phyloP scores from a whole-genome alignment of 2,113 vertebrate species.

The Hydrochoerus hydrochaeris region DNA sequence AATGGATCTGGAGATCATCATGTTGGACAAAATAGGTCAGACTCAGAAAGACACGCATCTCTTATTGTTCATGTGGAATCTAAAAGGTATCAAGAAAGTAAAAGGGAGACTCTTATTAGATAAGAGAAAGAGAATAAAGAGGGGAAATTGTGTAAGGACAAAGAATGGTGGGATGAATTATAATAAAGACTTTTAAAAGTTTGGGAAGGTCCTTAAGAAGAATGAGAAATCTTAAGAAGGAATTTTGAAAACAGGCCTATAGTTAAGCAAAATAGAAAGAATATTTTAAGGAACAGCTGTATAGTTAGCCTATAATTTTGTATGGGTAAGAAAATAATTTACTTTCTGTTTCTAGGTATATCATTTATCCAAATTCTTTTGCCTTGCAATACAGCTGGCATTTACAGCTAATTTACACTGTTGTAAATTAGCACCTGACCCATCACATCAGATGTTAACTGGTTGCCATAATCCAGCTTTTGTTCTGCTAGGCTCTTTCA shows the following conservation, averaged over 20 bases:
- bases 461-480: neutral
- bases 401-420: too few relatives aligned
- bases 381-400: neutral
- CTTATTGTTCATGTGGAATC: neutral
- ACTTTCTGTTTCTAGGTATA: neutral
- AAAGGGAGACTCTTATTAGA: neutral
- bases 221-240: constrained; percentile 1
- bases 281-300: neutral
- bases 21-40: neutral
- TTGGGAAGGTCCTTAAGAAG: neutral
- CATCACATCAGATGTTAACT: neutral
- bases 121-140: neutral
- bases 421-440: neutral
- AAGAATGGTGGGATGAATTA: neutral
- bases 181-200: neutral
- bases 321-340: neutral
- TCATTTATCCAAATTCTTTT: neutral
- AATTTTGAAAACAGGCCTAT: neutral
- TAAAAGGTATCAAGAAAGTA: neutral
- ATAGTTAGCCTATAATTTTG: neutral
- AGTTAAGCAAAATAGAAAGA: neutral
- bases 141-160: neutral
- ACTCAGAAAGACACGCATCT: neutral
- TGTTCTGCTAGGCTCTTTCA: neutral
- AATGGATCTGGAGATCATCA: neutral